phyloP scores from a whole-genome alignment of 2,113 vertebrate genomes.

The Proterorhinus semilunaris region DNA sequence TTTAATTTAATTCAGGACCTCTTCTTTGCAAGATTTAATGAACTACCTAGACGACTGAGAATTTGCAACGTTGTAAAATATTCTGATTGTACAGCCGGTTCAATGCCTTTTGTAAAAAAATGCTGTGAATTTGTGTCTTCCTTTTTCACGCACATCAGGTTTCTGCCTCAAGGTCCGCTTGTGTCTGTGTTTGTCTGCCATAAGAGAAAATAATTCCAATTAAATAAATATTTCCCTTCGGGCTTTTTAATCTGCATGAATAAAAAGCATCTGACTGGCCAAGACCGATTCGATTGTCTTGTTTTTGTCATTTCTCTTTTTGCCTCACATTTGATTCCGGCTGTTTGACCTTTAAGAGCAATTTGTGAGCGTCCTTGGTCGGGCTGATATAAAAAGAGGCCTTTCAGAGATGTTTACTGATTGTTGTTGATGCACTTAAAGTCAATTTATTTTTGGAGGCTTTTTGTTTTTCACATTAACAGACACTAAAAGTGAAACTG shows the following conservation, averaged over 20 bases:
- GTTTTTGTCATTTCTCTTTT: constrained; percentile 22
- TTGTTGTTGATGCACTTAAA: constrained; percentile 7
- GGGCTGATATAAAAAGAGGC: constrained; percentile 15
- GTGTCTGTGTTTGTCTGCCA: constrained; percentile 1
- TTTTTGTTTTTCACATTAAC: not conserved
- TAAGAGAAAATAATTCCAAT: constrained; percentile 27
- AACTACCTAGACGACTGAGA: too few relatives aligned
- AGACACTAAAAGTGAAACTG: not conserved
- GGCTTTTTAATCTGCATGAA: constrained; percentile 34
- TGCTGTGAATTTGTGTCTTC: not conserved
- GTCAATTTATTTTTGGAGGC: not conserved
- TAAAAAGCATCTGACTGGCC: constrained; percentile 18
- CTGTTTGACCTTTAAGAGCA: constrained; percentile 47
- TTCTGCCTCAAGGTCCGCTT: constrained; percentile 3
- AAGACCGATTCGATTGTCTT: constrained; percentile 14
- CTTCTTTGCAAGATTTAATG: too few relatives aligned
- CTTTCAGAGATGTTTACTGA: constrained; percentile 16
- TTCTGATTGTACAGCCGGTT: too few relatives aligned
- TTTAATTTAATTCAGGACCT: too few relatives aligned
- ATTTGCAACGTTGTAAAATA: too few relatives aligned
- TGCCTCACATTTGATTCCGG: constrained; percentile 3
- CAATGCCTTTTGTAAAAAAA: too few relatives aligned
- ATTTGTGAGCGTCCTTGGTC: constrained; percentile 29
- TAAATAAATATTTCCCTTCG: constrained; percentile 9
- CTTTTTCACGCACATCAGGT: not conserved